Evolutionary conservation across 2,113 vertebrate species (phyloP).

Genomic region (Rutilus rutilus): DNA sequence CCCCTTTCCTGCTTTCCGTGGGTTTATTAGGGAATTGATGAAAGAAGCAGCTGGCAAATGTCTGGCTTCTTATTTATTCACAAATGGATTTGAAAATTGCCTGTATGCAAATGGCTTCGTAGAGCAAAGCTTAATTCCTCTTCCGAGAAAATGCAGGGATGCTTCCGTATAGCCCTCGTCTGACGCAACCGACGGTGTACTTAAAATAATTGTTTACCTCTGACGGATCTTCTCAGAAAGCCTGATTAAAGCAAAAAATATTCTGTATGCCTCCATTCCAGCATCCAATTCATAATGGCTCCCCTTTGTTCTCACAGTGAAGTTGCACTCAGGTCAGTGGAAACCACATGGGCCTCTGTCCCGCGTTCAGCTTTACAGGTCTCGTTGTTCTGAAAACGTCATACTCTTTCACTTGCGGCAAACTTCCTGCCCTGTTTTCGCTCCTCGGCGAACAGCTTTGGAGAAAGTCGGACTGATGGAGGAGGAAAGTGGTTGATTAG

Average conservation of each 20-base stretch:
- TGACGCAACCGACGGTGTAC: neutral
- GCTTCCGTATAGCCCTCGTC: neutral
- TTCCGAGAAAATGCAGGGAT: constrained; percentile 14
- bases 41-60: constrained; percentile 51
- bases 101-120: constrained; percentile 50
- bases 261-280: neutral
- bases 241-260: constrained; percentile 11
- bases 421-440: constrained; percentile 34
- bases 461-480: constrained; percentile 37
- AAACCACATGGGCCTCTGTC: neutral
- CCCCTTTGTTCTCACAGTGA: neutral
- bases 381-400: neutral
- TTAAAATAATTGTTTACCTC: constrained; percentile 33
- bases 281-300: neutral
- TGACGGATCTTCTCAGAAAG: neutral
- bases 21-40: constrained; percentile 56
- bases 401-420: constrained; percentile 6
- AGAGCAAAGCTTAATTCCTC: constrained; percentile 38
- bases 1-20: constrained; percentile 38
- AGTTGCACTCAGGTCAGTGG: constrained; percentile 14
- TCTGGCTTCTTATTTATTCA: constrained; percentile 50
- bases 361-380: constrained; percentile 7
- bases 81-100: constrained; percentile 54
- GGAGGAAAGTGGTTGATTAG: constrained; percentile 50
- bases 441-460: constrained; percentile 23